These are phyloP conservation scores for Drosophila setifemur DNA, from an alignment of 1,140 invertebrate species.

Conservation along the genomic window DNA sequence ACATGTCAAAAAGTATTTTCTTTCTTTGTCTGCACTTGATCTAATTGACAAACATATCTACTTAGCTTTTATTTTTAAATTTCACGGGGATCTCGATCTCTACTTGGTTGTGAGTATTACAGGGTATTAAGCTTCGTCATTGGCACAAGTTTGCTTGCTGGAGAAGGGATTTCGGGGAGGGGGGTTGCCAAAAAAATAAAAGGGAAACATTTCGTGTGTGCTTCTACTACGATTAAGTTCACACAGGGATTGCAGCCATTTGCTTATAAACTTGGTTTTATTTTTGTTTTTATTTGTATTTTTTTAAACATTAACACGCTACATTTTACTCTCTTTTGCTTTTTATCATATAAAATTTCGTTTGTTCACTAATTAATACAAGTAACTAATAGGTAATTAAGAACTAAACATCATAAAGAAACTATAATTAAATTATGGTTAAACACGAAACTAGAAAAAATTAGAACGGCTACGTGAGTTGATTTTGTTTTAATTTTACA, in stretches of 20 bases:
- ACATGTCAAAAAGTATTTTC: conserved; percentile 25
- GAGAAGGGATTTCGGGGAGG: conserved; percentile 6
- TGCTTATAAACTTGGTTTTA: conserved; percentile 67
- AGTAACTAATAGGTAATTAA: conserved; percentile 62
- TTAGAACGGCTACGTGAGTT: conserved; percentile 32
- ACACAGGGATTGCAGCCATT: conserved; percentile 47
- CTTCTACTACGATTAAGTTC: conserved; percentile 58
- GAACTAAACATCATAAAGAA: conserved; percentile 52
- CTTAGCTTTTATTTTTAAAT: background rate
- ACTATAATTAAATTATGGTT: conserved; percentile 51
- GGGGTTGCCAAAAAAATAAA: conserved; percentile 5
- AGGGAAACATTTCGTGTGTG: background rate
- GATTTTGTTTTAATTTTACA: conserved; percentile 11
- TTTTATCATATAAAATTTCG: conserved; percentile 70
- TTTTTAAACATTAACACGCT: conserved; percentile 71
- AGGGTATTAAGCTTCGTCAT: conserved; percentile 45
- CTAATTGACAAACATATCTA: conserved; percentile 60
- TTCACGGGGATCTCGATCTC: conserved; percentile 19
- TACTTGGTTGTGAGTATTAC: conserved; percentile 21
- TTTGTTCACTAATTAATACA: conserved; percentile 58
- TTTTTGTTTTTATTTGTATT: conserved; percentile 51
- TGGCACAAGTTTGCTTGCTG: conserved; percentile 69
- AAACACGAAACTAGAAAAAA: conserved; percentile 32
- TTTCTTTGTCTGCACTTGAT: conserved; percentile 33
- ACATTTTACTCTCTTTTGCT: conserved; percentile 50